Evolutionary conservation across 2,113 vertebrate genomes (phyloP).

Genomic region (Circaetus gallicus): DNA sequence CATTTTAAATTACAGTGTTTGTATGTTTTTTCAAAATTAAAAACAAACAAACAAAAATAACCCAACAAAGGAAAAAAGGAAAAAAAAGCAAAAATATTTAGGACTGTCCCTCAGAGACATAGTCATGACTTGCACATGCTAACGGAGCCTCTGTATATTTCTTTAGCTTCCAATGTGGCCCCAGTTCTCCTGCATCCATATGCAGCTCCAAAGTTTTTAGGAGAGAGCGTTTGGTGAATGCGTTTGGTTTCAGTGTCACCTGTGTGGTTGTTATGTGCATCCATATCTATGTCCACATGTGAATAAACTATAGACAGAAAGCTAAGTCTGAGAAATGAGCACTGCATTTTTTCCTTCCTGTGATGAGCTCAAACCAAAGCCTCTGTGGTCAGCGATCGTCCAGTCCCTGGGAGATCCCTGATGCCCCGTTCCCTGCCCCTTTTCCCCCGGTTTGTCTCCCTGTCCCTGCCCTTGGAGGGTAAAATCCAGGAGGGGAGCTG

Average conservation of each 20-base stretch:
- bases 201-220: constrained; percentile 4
- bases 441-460: not conserved
- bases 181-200: not conserved
- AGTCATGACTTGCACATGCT: not conserved
- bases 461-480: not conserved
- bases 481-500: not conserved
- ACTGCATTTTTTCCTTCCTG: not conserved
- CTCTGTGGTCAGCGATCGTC: not conserved
- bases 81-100: not conserved
- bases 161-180: not conserved
- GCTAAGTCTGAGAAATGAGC: not conserved
- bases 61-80: not conserved
- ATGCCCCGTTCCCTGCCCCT: not conserved
- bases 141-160: constrained; percentile 20
- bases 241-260: constrained; percentile 58
- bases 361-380: not conserved
- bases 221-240: constrained; percentile 44
- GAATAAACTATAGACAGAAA: constrained; percentile 46
- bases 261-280: constrained; percentile 51
- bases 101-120: constrained; percentile 28
- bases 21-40: not conserved
- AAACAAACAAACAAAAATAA: not conserved
- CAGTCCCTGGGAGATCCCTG: not conserved
- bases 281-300: constrained; percentile 50
- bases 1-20: not conserved